These are phyloP conservation scores for Elachura formosa DNA, from an alignment of 2,113 vertebrate species.

Conservation along the genomic window DNA sequence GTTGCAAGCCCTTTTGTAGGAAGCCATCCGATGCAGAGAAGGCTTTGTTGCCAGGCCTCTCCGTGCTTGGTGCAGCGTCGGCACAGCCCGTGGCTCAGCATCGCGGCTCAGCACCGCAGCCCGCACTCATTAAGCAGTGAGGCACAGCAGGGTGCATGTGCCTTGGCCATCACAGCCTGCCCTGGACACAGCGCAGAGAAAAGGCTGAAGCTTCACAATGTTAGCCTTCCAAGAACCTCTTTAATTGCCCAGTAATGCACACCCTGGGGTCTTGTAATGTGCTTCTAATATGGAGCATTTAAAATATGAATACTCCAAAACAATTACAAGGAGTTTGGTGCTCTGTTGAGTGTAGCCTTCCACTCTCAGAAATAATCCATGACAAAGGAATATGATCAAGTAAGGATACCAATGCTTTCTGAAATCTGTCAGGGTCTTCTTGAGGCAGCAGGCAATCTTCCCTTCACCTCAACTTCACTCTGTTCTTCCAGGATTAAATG, in stretches of 20 bases:
- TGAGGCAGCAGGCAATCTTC: background rate
- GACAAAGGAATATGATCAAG: background rate
- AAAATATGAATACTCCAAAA: conserved; percentile 23
- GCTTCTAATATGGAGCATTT: conserved; percentile 49
- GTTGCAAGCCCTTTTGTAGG: background rate
- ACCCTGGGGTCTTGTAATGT: conserved; percentile 62
- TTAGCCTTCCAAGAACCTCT: conserved; percentile 37
- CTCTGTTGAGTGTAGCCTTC: background rate
- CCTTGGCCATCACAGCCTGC: conserved; percentile 12
- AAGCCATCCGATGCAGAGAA: background rate
- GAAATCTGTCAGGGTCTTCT: background rate
- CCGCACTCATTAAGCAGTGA: background rate
- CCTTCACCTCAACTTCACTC: background rate
- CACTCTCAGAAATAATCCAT: background rate
- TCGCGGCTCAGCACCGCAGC: background rate
- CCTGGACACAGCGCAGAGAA: conserved; percentile 13
- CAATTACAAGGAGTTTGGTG: conserved; percentile 45
- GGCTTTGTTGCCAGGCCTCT: background rate
- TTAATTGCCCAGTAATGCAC: conserved; percentile 63
- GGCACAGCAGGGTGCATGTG: background rate
- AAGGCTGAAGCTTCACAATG: conserved; percentile 16
- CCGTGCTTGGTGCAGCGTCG: background rate
- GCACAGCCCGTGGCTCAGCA: background rate
- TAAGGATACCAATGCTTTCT: background rate
- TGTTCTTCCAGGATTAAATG: background rate